Percentiles rank a stretch among this genome's conserved stretches.
phyloP scores from a whole-genome alignment of 2,888 invertebrate species.

The Stenodema calcarata region DNA sequence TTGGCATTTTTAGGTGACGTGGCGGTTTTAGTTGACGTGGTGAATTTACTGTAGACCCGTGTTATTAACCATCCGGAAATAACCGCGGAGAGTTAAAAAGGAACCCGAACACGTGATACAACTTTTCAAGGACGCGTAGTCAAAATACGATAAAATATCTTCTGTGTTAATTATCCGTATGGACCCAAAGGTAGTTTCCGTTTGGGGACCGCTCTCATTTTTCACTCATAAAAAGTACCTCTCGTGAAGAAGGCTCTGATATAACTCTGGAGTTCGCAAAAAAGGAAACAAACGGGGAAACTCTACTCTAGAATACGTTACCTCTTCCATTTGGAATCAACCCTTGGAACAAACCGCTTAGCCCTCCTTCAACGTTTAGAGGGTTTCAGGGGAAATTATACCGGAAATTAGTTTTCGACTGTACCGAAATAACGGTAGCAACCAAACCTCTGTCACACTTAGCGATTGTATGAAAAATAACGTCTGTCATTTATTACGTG shows the following conservation, averaged over 20 bases:
- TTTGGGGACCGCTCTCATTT: neutral
- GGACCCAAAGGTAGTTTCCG: neutral
- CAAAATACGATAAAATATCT: too few relatives aligned
- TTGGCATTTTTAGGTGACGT: too few relatives aligned
- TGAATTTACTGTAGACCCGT: too few relatives aligned
- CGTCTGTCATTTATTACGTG: neutral
- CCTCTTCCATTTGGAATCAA: neutral
- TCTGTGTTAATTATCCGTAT: too few relatives aligned
- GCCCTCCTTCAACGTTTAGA: neutral
- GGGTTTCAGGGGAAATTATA: conserved; percentile 28
- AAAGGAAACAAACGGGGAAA: neutral
- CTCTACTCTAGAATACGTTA: neutral
- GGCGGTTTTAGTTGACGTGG: too few relatives aligned
- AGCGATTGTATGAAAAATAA: neutral
- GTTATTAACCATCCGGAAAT: too few relatives aligned
- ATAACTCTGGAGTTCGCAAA: neutral
- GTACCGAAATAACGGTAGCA: neutral
- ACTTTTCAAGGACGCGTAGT: too few relatives aligned
- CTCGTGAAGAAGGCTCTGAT: neutral
- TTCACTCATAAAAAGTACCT: neutral
- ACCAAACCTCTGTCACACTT: neutral
- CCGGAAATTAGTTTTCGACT: conserved; percentile 47
- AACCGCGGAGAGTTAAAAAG: too few relatives aligned
- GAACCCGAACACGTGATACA: too few relatives aligned
- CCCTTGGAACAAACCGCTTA: neutral